phyloP scores from a whole-genome alignment of 2,888 invertebrate genomes.

The Scaptomyza polygonia region DNA sequence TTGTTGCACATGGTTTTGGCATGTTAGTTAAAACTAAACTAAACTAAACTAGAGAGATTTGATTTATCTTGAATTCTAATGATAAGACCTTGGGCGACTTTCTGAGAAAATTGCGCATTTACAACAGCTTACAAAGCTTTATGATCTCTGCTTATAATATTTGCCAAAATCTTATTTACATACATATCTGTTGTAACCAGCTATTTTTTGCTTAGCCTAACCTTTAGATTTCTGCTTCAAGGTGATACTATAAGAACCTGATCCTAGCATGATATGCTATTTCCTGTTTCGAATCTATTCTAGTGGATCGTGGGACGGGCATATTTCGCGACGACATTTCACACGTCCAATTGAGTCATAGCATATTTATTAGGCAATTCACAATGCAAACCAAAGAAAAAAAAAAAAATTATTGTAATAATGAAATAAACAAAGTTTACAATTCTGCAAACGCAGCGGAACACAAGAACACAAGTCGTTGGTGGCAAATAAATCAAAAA shows the following conservation, averaged over 20 bases:
- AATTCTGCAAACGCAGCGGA: constrained; percentile 64
- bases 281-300: neutral
- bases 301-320: neutral
- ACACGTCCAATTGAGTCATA: constrained; percentile 45
- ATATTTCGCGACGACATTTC: constrained; percentile 11
- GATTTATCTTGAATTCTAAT: constrained; percentile 20
- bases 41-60: constrained; percentile 25
- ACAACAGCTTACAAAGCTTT: constrained; percentile 20
- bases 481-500: constrained; percentile 20
- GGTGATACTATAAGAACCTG: no score
- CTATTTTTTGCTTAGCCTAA: neutral
- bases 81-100: constrained; percentile 19
- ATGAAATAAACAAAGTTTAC: constrained; percentile 51
- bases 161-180: constrained; percentile 14
- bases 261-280: neutral
- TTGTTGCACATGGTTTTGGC: constrained; percentile 34
- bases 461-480: neutral
- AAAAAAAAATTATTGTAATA: neutral
- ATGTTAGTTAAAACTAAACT: constrained; percentile 40
- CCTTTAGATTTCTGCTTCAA: neutral
- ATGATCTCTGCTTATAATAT: constrained; percentile 24
- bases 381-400: constrained; percentile 13
- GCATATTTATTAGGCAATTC: constrained; percentile 41
- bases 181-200: constrained; percentile 2
- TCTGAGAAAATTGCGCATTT: constrained; percentile 14